phyloP scores from a whole-genome alignment of 1,140 invertebrate species.

The Propsilocerus akamusi region DNA sequence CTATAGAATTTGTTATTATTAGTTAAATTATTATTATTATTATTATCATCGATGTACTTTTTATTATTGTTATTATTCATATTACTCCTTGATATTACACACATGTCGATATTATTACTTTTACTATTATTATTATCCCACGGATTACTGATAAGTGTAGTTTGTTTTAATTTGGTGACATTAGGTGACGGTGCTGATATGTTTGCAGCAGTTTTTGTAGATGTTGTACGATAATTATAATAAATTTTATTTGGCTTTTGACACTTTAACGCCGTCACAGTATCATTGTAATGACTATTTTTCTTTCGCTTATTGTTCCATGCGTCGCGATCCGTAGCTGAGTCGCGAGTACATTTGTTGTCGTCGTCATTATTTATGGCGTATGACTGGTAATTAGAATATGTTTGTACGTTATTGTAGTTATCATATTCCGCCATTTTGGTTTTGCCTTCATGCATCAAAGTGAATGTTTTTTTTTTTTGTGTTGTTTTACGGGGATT shows the following conservation, averaged over 20 bases:
- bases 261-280: neutral
- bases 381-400: neutral
- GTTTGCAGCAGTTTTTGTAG: neutral
- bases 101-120: no score
- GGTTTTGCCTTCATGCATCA: neutral
- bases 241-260: neutral
- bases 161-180: no score
- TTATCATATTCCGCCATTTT: slow-evolving; percentile 3
- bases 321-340: neutral
- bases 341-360: no score
- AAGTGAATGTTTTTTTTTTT: no score
- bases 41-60: neutral
- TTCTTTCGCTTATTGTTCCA: no score
- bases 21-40: neutral
- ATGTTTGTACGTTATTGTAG: neutral
- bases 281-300: neutral
- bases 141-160: no score
- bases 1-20: neutral
- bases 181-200: no score
- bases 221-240: neutral
- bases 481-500: neutral
- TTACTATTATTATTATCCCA: no score
- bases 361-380: neutral
- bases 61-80: no score
- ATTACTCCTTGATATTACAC: no score